These are phyloP conservation scores for Bucco capensis DNA, from an alignment of 2,113 vertebrate species.

Conservation along the genomic window DNA sequence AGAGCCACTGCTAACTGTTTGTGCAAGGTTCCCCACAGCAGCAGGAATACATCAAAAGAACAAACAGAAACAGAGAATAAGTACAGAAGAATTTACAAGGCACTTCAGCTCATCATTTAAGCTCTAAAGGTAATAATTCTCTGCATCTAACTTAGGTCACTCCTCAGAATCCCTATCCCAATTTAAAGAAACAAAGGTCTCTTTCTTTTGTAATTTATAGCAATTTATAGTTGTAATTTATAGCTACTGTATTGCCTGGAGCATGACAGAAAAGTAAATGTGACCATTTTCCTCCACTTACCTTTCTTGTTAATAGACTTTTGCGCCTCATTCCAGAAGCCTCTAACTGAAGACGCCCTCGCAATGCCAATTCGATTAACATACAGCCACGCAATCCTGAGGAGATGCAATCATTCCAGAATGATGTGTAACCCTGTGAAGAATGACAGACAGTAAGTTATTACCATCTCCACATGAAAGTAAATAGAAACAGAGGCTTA, in stretches of 20 bases:
- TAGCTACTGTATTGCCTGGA: neutral
- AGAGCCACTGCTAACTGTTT: neutral
- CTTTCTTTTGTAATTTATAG: neutral
- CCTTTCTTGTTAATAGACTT: constrained; percentile 91
- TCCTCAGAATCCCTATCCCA: neutral
- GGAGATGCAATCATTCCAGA: constrained; percentile 98
- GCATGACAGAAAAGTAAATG: neutral
- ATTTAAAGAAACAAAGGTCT: neutral
- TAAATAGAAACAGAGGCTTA: neutral
- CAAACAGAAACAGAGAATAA: neutral
- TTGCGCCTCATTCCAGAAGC: constrained; percentile 93
- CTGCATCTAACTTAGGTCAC: neutral
- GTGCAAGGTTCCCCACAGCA: neutral
- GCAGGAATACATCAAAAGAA: neutral
- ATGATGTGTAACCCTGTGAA: constrained; percentile 91
- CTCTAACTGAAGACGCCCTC: constrained; percentile 90
- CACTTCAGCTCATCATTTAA: neutral
- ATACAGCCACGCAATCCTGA: constrained; percentile 94
- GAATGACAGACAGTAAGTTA: neutral
- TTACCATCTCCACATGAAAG: neutral
- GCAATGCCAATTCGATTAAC: constrained; percentile 90
- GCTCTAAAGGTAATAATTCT: neutral
- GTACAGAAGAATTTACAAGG: neutral
- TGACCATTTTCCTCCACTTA: constrained; percentile 50
- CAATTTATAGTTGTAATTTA: neutral